Base-by-base conservation (phyloP, 2,888 invertebrate genomes). In the Ischnus inquisitorius region DNA sequence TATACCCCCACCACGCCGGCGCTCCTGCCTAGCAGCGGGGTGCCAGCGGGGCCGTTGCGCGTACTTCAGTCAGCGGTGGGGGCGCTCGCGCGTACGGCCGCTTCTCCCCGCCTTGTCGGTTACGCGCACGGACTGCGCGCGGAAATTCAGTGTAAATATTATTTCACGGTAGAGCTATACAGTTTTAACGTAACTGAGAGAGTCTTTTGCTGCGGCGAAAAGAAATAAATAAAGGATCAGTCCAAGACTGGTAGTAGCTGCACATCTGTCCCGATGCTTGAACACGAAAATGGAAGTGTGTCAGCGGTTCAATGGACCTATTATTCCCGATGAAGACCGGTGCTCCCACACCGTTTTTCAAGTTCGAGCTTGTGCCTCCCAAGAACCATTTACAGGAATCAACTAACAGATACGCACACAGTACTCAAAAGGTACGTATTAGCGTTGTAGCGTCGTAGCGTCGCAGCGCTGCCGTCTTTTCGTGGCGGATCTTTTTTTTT, bases 231-330 rank as follows among this genome's bases (percentile, higher is more conserved):
- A 77, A 68, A 83, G 12, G 60, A 22, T 25, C 54, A 62, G 22
- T 48, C 64, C 83, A 57, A 60, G 68, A 72, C 72, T 74, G 62
- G 75, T 62, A 39, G 28, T 48, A 51, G 82, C 34, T 74, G 76
- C 68, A 39, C 65, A 57, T 75, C 65, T 75, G 69, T 43, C 19
- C 10, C 54, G 22, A 54, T 54, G 54, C 19, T 54, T 34, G 34
- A 34, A 57, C 81, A 54, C 88, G 87, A 88, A 88, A 90, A 88
- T 87, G 87, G 77, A 92, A 91, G 91, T 92, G 85, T 91, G 91
- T 87, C 90, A 92, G 79, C 85, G 83, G 54, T 8, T 91, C 91
- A 89, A 89, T 87, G 90, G 88, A 89, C 86, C 87, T 87, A 81
- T 87, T 87, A 65, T 25, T 75, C 51, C 67, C 72, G 69, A 80